Base-by-base conservation (phyloP, 2,797 vertebrate species). In the Brotula barbata region DNA sequence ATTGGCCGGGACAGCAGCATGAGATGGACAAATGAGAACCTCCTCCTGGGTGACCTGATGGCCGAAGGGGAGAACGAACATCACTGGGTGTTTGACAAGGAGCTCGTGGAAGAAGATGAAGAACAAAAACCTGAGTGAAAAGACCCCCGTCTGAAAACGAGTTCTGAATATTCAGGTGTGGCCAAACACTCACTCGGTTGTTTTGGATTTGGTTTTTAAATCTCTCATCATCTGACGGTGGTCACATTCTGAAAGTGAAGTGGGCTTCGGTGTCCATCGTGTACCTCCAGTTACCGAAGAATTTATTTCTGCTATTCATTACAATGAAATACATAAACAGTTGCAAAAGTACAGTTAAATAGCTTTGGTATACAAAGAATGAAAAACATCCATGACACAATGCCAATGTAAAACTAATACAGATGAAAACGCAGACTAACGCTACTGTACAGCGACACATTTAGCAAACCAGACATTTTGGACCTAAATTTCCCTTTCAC, bases 21-120 rank as follows among this genome's bases (percentile, higher is more conserved):
- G 85, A 86, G 80, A 83, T 68, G 71, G 79, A 88, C 83, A 87
- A 86, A 88, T 82, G 80, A 85, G 77, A 76, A 69, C 65, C 84
- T 80, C 87, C 84, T 83, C 73, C 79, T 80, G 80, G 60, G 82
- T 78, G 81, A 86, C 77, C 83, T 77, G 77, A 82, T 85, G 83
- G 71, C 83, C 49, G 2, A 50, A 20, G 15, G 51, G 42, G 41
- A 70, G 68, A 64, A 51, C 16, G 45, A 81, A 73, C 53, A 78
- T 14, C 37, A 39, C 37, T n/a, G 37, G 15, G 43, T 39, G 45
- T 34, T 58, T 64, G 58, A 74, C 71, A 66, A 63, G 40, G n/a
- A 51, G 40, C 20, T 34, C 9, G 25, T 25, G 62, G 51, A 65
- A 61, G n/a, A n/a, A n/a, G n/a, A n/a, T 25, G 23, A 54, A 44